Conservation (phyloP, 2,888 invertebrate species). For the Dasysyrphus albostriatus region DNA sequence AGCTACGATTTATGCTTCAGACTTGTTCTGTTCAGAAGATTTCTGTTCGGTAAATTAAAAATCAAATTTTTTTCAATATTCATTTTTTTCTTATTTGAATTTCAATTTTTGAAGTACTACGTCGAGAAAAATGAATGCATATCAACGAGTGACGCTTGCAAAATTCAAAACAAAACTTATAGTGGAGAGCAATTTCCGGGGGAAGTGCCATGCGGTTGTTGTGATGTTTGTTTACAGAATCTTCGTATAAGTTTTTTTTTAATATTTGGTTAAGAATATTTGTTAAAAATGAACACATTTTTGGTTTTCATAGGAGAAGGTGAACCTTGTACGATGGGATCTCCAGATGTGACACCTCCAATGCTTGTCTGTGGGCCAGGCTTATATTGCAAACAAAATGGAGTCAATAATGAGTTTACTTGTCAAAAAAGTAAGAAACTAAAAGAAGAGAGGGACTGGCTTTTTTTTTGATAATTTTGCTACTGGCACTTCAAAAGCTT, state of each 20-base stretch:
- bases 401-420: constrained; percentile 78
- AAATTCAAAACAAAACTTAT: constrained; percentile 86
- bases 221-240: constrained; percentile 86
- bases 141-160: constrained; percentile 83
- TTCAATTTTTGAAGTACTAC: constrained; percentile 74
- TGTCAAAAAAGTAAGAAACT: constrained; percentile 85
- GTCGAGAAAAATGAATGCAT: constrained; percentile 82
- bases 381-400: constrained; percentile 62
- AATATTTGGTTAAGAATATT: not conserved
- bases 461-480: not conserved
- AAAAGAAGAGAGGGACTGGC: not conserved
- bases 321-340: constrained; percentile 85
- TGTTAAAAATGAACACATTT: not conserved
- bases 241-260: constrained; percentile 83
- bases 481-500: no score
- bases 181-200: constrained; percentile 85
- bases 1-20: constrained; percentile 30
- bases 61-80: not conserved
- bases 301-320: constrained; percentile 83
- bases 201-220: constrained; percentile 87
- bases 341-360: constrained; percentile 85
- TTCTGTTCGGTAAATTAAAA: constrained; percentile 58
- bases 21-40: constrained; percentile 60
- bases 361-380: constrained; percentile 86
- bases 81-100: not conserved